Evolutionary conservation across 2,113 vertebrate genomes (phyloP), one percentile per base, ranked within the genome.

Genomic region (Protobothrops mucrosquamatus): DNA sequence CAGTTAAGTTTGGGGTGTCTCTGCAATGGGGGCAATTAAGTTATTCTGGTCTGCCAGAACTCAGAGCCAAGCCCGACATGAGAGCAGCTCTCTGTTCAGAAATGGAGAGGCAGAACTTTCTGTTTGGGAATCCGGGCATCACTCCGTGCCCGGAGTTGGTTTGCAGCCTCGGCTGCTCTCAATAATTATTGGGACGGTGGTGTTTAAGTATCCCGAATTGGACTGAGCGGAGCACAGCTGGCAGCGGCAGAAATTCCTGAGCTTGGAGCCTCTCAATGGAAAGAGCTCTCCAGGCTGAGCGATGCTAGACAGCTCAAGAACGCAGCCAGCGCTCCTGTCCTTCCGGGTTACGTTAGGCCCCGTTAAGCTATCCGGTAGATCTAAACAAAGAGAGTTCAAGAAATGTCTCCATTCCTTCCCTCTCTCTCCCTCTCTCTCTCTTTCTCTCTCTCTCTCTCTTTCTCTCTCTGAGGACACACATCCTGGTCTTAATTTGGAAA

Each of bases 181-280:
- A 6, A 3, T 29, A 15, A 4, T 15, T 12, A 9, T 6, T 20
- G 92, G n/a, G 55, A 22, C 2, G 23, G 23, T 20, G 26, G 3
- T 2, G 29, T 12, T 52, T 22, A 54, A 46, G 24, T 0, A 1
- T 85, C 89, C 26, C 69, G 94, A 87, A 52, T 89, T 81, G 92
- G 85, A 90, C 52, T 96, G 94, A 91, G 61, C 92, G 34, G 1
- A 94, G 89, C 59, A 46, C 93, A 74, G 92, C 85, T 1, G 54
- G 95, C 95, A 86, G 92, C 88, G 89, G 52, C 89, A 94, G 94
- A 91, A 92, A 96, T 96, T 97, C 97, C 96, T 95, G 52, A 91
- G 69, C 92, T 94, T 81, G 86, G 91, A 43, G 94, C 55, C 91
- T 95, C 93, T 89, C 55, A 94, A 91, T 93, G 96, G 94, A 93